A percentile compares a stretch with the other conserved stretches of the same genome.
Evolutionary conservation across 2,888 invertebrate genomes (phyloP).

Genomic region (Leucophenga montana): DNA sequence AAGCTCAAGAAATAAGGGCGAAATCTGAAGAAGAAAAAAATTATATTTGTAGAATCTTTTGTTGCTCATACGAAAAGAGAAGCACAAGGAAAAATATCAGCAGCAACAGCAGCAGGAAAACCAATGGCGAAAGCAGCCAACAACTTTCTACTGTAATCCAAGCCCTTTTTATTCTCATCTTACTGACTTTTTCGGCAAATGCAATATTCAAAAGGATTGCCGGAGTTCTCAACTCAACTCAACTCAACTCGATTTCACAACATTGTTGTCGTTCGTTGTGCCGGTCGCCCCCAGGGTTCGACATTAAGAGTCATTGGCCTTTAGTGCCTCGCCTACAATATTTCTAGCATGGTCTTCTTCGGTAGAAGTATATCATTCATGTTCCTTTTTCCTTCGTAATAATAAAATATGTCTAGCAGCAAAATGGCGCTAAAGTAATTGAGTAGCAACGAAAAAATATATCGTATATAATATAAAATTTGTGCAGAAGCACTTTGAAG

Average conservation of each 20-base stretch:
- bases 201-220: constrained; percentile 37
- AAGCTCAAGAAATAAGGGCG: constrained; percentile 57
- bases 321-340: constrained; percentile 25
- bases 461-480: too few relatives aligned
- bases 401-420: too few relatives aligned
- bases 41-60: background rate
- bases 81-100: constrained; percentile 30
- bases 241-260: background rate
- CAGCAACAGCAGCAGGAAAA: constrained; percentile 38
- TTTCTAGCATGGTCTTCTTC: constrained; percentile 18
- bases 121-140: constrained; percentile 37
- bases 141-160: constrained; percentile 61
- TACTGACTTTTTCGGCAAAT: constrained; percentile 29
- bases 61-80: constrained; percentile 30
- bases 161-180: constrained; percentile 9
- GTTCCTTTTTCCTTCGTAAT: constrained; percentile 3
- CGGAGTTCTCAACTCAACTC: background rate
- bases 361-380: too few relatives aligned
- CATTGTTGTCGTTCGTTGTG: background rate
- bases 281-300: constrained; percentile 4
- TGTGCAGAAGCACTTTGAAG: too few relatives aligned
- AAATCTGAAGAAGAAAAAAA: constrained; percentile 65
- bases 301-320: constrained; percentile 58
- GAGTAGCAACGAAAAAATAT: too few relatives aligned
- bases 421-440: too few relatives aligned